Conservation (phyloP, 2,797 vertebrate species). For the Sebastes elongatus region DNA sequence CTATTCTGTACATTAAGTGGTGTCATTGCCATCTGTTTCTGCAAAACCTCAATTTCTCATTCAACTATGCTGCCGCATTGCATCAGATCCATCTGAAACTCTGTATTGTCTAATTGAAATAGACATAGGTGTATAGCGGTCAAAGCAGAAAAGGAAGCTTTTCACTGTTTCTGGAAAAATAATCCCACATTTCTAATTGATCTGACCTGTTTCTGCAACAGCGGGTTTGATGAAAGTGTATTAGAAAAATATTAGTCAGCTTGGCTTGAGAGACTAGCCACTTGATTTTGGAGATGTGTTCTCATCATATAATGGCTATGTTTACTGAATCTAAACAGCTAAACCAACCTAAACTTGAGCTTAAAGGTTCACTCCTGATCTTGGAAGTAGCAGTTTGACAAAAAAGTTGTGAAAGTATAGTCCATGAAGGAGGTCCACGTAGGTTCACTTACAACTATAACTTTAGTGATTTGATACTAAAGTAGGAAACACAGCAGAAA, state of each 20-base stretch:
- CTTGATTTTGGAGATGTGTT: background rate
- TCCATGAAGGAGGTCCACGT: background rate
- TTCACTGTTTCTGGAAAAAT: background rate
- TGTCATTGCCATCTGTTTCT: background rate
- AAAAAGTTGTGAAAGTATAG: background rate
- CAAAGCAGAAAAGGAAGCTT: background rate
- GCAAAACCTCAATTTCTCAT: background rate
- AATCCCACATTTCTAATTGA: background rate
- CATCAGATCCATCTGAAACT: background rate
- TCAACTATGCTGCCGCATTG: background rate
- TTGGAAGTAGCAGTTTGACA: background rate
- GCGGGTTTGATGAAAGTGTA: background rate
- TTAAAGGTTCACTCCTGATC: background rate
- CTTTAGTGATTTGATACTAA: constrained; percentile 24
- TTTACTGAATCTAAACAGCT: background rate
- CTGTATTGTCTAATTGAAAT: background rate
- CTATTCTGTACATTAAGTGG: background rate
- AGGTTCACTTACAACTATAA: constrained; percentile 7
- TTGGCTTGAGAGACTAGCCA: too few relatives aligned
- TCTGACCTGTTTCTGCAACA: too few relatives aligned
- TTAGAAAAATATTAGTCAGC: background rate
- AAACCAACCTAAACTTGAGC: background rate
- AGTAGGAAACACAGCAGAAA: constrained; percentile 21
- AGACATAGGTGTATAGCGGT: background rate
- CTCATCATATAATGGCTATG: background rate